Conservation (phyloP, 2,113 vertebrate species). For the Gambusia affinis region DNA sequence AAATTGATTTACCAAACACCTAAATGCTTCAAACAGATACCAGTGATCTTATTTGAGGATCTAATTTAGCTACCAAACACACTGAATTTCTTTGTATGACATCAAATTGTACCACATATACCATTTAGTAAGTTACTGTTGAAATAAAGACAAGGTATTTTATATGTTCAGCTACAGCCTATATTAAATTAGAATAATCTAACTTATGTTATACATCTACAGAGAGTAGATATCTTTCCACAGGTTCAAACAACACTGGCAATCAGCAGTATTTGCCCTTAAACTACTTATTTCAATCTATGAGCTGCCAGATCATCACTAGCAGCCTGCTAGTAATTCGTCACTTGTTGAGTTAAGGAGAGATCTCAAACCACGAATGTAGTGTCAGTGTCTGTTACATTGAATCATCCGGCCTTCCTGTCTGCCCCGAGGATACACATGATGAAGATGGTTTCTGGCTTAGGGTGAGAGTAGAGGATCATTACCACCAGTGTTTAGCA, state of each 20-base stretch:
- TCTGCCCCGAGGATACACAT: slow-evolving; percentile 14
- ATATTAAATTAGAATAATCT: neutral
- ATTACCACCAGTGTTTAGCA: slow-evolving; percentile 44
- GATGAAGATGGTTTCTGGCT: slow-evolving; percentile 39
- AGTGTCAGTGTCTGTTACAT: neutral
- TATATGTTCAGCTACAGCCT: no score
- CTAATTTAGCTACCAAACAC: no score
- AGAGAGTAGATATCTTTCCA: neutral
- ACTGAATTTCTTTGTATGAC: no score
- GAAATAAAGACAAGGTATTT: no score
- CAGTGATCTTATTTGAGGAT: no score
- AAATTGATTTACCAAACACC: no score
- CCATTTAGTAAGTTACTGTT: no score
- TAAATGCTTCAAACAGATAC: no score
- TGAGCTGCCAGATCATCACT: slow-evolving; percentile 8
- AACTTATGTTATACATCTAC: neutral
- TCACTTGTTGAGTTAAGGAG: slow-evolving; percentile 3
- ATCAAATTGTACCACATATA: no score
- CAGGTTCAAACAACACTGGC: neutral
- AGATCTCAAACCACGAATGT: slow-evolving; percentile 7
- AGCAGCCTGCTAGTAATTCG: neutral
- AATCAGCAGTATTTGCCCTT: slow-evolving; percentile 13
- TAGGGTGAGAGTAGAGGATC: slow-evolving; percentile 12
- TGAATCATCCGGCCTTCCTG: neutral
- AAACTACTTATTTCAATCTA: neutral